phyloP scores from a whole-genome alignment of 2,888 invertebrate genomes.

The Glyphotaelius pellucidus region DNA sequence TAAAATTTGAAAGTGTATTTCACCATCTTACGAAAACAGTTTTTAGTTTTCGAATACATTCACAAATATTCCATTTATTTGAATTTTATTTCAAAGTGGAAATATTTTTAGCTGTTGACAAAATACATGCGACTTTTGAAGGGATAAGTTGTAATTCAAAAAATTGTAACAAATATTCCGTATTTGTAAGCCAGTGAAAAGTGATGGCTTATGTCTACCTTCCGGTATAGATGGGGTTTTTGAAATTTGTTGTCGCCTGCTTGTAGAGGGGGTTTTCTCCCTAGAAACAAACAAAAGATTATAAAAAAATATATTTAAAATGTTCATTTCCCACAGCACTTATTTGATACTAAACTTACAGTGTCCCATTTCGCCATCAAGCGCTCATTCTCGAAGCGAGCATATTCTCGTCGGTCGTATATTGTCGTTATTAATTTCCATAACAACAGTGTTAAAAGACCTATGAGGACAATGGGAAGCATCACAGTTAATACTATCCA shows the following conservation, averaged over 20 bases:
- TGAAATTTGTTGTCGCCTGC: constrained; percentile 99
- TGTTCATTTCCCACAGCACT: neutral
- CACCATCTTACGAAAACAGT: no score
- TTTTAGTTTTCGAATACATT: no score
- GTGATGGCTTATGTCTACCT: constrained; percentile 69
- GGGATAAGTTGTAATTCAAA: no score
- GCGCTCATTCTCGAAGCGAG: constrained; percentile 97
- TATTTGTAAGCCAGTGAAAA: neutral
- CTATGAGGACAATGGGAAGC: constrained; percentile 96
- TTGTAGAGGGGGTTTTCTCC: constrained; percentile 98
- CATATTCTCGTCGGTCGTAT: constrained; percentile 97
- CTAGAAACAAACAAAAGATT: constrained; percentile 7
- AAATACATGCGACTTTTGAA: no score
- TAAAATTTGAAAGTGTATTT: no score
- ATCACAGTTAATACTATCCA: constrained; percentile 97
- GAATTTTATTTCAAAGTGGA: no score
- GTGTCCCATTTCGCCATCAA: constrained; percentile 99
- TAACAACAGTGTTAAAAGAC: constrained; percentile 92
- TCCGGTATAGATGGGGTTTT: constrained; percentile 98
- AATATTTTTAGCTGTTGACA: no score
- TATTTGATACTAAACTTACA: constrained; percentile 77
- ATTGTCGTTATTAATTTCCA: constrained; percentile 99
- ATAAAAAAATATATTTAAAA: neutral
- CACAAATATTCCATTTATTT: no score
- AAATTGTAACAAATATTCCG: neutral